A percentile compares a stretch with the other conserved stretches of the same genome.
Evolutionary conservation across 2,888 invertebrate species (phyloP).

Genomic region (Campoplex nolae): DNA sequence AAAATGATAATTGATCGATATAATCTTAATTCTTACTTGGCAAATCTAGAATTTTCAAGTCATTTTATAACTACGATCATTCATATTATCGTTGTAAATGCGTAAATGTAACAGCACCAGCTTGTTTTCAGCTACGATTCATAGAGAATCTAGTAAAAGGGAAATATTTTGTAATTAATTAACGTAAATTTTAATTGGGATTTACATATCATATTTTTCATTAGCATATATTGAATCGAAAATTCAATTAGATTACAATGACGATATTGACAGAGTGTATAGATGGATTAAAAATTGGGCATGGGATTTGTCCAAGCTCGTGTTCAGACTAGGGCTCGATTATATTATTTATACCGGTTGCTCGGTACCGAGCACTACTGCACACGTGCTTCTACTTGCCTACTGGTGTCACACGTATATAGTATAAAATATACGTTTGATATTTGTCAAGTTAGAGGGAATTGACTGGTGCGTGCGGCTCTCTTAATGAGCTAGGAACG

Average conservation of each 20-base stretch:
- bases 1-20: neutral
- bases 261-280: neutral
- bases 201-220: neutral
- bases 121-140: neutral
- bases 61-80: neutral
- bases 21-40: neutral
- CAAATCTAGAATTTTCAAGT: neutral
- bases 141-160: neutral
- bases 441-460: conserved; percentile 73
- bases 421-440: conserved; percentile 64
- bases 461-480: conserved; percentile 70
- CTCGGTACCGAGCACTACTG: neutral
- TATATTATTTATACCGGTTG: conserved; percentile 6
- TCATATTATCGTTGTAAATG: neutral
- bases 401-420: conserved; percentile 26
- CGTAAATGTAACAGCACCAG: neutral
- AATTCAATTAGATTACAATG: neutral
- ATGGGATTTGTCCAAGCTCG: neutral
- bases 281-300: neutral
- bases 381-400: conserved; percentile 25
- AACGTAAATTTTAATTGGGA: neutral
- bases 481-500: conserved; percentile 76
- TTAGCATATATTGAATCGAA: neutral
- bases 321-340: neutral
- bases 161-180: neutral